These are phyloP conservation scores for Chymomyza costata DNA, from an alignment of 1,140 invertebrate genomes.

Conservation along the genomic window DNA sequence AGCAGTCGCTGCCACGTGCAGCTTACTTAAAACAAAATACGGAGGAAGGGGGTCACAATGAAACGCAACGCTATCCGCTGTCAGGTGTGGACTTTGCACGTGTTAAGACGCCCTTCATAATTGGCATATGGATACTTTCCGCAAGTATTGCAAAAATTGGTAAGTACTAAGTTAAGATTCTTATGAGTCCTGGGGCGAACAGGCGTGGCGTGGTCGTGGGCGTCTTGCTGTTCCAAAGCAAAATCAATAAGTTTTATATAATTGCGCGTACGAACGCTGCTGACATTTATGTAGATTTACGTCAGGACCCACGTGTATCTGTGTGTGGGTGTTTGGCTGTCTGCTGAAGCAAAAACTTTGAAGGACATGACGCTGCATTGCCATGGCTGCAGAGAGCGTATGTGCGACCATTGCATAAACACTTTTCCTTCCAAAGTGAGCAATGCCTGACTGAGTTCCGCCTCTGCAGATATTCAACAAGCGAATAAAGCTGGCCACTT, in stretches of 20 bases:
- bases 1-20: background rate
- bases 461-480: slow-evolving; percentile 51
- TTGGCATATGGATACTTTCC: slow-evolving; percentile 95
- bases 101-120: slow-evolving; percentile 94
- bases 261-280: slow-evolving; percentile 36
- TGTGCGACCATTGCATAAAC: slow-evolving; percentile 64
- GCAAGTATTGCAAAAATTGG: slow-evolving; percentile 96
- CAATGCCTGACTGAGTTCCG: slow-evolving; percentile 11
- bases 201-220: slow-evolving; percentile 16
- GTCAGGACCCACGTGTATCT: slow-evolving; percentile 19
- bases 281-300: slow-evolving; percentile 59
- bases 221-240: slow-evolving; percentile 24
- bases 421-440: no score
- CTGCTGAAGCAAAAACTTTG: slow-evolving; percentile 24
- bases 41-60: slow-evolving; percentile 27
- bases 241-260: slow-evolving; percentile 70
- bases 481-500: slow-evolving; percentile 47
- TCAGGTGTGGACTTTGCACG: slow-evolving; percentile 89
- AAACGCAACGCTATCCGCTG: slow-evolving; percentile 80
- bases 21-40: background rate
- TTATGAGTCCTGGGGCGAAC: no score
- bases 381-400: no score
- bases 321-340: slow-evolving; percentile 6
- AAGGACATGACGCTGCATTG: slow-evolving; percentile 31
- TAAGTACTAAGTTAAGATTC: slow-evolving; percentile 77